These are phyloP conservation scores for Gasterosteus aculeatus DNA, from an alignment of 2,113 vertebrate genomes.

Conservation along the genomic window DNA sequence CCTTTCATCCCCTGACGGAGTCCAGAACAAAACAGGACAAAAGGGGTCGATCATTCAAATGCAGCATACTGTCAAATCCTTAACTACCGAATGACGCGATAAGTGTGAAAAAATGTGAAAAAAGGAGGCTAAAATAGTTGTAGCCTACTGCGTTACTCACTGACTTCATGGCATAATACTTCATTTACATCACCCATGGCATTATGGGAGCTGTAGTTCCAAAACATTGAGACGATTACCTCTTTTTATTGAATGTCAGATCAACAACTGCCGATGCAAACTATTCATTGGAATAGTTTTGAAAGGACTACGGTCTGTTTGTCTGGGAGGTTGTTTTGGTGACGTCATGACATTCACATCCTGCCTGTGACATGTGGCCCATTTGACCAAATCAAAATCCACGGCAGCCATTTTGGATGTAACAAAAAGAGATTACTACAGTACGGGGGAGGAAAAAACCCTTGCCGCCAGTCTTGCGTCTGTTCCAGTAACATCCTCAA, in stretches of 20 bases:
- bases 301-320: not conserved
- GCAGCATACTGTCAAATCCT: not conserved
- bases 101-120: not conserved
- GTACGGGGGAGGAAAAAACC: not conserved
- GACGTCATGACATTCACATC: not conserved
- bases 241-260: not conserved
- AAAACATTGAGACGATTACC: not conserved
- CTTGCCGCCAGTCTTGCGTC: not conserved
- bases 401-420: constrained; percentile 34
- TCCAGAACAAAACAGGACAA: constrained; percentile 6
- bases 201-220: not conserved
- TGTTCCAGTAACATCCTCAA: constrained; percentile 9
- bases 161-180: not conserved
- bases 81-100: not conserved
- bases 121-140: not conserved
- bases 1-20: constrained; percentile 91
- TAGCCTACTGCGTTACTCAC: not conserved
- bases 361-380: not conserved
- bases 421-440: not conserved
- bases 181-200: not conserved
- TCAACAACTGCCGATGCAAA: not conserved
- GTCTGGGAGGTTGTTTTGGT: not conserved
- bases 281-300: not conserved
- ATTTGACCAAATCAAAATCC: constrained; percentile 2
- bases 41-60: not conserved